A percentile compares a stretch with the other conserved stretches of the same genome.
These are phyloP conservation scores for Kryptolebias ocellatus DNA, from an alignment of 2,797 vertebrate genomes.

Conservation along the genomic window DNA sequence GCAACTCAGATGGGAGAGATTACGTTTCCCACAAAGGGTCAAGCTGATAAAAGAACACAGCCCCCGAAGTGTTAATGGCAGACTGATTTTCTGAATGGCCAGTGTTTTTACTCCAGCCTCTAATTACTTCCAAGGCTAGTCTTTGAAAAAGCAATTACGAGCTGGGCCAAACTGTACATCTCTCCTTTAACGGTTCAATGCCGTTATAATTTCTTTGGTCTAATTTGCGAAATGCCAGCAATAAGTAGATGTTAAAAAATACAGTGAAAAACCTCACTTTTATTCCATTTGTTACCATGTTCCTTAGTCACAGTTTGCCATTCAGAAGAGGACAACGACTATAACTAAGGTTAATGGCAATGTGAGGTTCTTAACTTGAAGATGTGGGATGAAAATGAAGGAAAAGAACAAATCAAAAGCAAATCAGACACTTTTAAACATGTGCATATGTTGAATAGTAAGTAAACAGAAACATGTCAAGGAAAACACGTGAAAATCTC, in stretches of 20 bases:
- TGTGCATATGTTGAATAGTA: not conserved
- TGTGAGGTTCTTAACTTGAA: conserved; percentile 1
- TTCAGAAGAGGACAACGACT: conserved; percentile 18
- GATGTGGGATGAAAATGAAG: not conserved
- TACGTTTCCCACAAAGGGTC: conserved; percentile 51
- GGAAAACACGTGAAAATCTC: not conserved
- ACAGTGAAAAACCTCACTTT: conserved; percentile 3
- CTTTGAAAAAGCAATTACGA: conserved; percentile 79
- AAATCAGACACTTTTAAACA: not conserved
- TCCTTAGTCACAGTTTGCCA: not conserved
- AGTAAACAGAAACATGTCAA: not conserved
- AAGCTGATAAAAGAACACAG: conserved; percentile 59
- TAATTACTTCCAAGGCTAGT: conserved; percentile 73
- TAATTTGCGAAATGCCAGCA: conserved; percentile 60
- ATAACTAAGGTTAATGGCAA: conserved; percentile 3
- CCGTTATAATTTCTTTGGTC: conserved; percentile 64
- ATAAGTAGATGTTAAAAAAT: conserved; percentile 27
- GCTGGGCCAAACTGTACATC: conserved; percentile 64
- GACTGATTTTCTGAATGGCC: conserved; percentile 73
- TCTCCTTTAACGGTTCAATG: conserved; percentile 66
- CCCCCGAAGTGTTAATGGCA: conserved; percentile 68
- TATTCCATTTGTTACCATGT: not conserved
- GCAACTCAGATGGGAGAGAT: conserved; percentile 29
- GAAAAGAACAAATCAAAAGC: not conserved
- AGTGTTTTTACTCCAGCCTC: conserved; percentile 64